Evolutionary conservation across 2,888 invertebrate species (phyloP).

Genomic region (Noctua fimbriata): DNA sequence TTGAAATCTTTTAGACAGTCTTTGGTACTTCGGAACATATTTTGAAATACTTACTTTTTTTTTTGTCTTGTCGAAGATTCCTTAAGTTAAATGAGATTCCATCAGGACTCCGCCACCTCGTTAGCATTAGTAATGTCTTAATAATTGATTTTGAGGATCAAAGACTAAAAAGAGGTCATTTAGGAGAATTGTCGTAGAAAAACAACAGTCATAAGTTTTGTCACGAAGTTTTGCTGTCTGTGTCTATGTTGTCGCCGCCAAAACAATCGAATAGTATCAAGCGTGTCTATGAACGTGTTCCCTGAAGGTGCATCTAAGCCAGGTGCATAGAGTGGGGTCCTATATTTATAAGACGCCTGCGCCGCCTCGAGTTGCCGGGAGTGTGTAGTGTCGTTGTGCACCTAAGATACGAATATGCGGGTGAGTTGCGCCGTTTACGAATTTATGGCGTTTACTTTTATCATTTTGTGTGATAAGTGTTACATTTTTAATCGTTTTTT

Average conservation of each 20-base stretch:
- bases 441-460: neutral
- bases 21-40: neutral
- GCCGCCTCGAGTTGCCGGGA: conserved; percentile 71
- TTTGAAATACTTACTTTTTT: neutral
- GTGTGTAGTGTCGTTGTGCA: conserved; percentile 71
- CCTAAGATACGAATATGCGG: conserved; percentile 74
- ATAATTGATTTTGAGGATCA: neutral
- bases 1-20: neutral
- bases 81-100: neutral
- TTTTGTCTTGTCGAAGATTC: neutral
- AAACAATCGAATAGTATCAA: conserved; percentile 54
- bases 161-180: neutral
- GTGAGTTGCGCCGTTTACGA: conserved; percentile 69
- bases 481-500: conserved; percentile 1
- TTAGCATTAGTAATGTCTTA: neutral
- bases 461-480: conserved; percentile 3
- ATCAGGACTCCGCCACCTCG: neutral
- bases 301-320: conserved; percentile 62
- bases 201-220: neutral
- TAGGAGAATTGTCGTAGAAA: no score
- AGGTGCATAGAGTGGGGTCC: conserved; percentile 80
- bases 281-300: conserved; percentile 54
- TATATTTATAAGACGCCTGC: conserved; percentile 81
- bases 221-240: neutral
- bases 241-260: neutral